Evolutionary conservation across 2,113 vertebrate genomes (phyloP).

Genomic region (Irena cyanogastra): DNA sequence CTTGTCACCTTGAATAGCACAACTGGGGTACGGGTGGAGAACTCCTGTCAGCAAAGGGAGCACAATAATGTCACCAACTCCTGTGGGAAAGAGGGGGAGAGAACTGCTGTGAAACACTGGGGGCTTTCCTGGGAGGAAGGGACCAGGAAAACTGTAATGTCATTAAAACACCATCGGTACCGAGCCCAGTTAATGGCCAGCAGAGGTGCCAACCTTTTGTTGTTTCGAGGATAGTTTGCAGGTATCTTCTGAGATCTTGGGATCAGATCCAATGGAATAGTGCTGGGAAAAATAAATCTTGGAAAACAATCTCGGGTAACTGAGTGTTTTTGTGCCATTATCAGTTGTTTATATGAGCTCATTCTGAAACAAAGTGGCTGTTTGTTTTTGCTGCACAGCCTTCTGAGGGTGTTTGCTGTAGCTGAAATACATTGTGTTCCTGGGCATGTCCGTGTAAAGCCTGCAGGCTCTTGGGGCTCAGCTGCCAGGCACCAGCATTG

Average conservation of each 20-base stretch:
- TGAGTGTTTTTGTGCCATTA: background rate
- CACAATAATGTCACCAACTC: background rate
- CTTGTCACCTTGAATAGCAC: background rate
- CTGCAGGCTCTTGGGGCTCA: background rate
- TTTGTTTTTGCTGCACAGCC: background rate
- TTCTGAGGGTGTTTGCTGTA: background rate
- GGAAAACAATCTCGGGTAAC: background rate
- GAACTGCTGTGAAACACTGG: background rate
- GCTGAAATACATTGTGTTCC: background rate
- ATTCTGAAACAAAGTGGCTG: background rate
- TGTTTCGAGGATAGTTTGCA: background rate
- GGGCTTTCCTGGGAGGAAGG: background rate
- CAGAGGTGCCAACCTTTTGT: background rate
- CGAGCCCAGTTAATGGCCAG: background rate
- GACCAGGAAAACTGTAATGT: background rate
- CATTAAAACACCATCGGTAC: background rate
- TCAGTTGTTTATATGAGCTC: slow-evolving; percentile 22
- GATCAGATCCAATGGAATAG: background rate
- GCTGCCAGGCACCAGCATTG: background rate
- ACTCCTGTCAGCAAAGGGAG: background rate
- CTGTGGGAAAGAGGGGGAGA: background rate
- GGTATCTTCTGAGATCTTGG: background rate
- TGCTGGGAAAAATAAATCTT: background rate
- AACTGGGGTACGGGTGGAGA: background rate
- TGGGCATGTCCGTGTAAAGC: background rate